Evolutionary conservation across 2,888 invertebrate species (phyloP).

Genomic region (Ochlodes sylvanus): DNA sequence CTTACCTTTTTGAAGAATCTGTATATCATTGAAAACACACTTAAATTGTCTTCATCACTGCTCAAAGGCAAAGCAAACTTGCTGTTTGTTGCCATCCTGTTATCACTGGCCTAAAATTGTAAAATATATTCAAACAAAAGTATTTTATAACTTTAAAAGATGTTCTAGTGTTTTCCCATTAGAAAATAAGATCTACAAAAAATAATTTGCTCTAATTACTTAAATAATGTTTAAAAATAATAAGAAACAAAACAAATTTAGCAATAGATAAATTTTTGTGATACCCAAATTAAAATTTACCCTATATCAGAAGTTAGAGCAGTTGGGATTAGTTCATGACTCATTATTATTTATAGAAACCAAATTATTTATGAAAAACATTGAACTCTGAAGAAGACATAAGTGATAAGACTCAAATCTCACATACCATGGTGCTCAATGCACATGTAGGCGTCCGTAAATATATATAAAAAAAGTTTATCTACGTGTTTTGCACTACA

Average conservation of each 20-base stretch:
- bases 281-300: neutral
- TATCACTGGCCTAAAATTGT: slow-evolving; percentile 61
- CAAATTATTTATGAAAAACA: slow-evolving; percentile 35
- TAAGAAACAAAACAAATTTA: slow-evolving; percentile 7
- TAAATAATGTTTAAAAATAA: neutral
- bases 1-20: slow-evolving; percentile 87
- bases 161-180: too few species aligned
- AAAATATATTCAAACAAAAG: neutral
- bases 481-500: slow-evolving; percentile 22
- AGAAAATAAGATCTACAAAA: too few species aligned
- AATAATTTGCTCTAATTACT: too few species aligned
- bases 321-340: slow-evolving; percentile 39
- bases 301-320: neutral
- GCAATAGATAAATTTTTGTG: neutral
- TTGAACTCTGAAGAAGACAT: slow-evolving; percentile 25
- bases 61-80: slow-evolving; percentile 73
- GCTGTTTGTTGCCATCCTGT: slow-evolving; percentile 73
- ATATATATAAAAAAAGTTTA: slow-evolving; percentile 21
- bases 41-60: slow-evolving; percentile 71
- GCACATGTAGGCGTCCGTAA: slow-evolving; percentile 29
- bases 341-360: slow-evolving; percentile 70
- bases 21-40: slow-evolving; percentile 86
- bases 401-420: slow-evolving; percentile 13
- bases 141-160: neutral
- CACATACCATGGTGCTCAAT: slow-evolving; percentile 42